Percentiles rank a stretch among this genome's conserved stretches.
Evolutionary conservation across 2,113 vertebrate species (phyloP).

Genomic region (Ptilonorhynchus violaceus): DNA sequence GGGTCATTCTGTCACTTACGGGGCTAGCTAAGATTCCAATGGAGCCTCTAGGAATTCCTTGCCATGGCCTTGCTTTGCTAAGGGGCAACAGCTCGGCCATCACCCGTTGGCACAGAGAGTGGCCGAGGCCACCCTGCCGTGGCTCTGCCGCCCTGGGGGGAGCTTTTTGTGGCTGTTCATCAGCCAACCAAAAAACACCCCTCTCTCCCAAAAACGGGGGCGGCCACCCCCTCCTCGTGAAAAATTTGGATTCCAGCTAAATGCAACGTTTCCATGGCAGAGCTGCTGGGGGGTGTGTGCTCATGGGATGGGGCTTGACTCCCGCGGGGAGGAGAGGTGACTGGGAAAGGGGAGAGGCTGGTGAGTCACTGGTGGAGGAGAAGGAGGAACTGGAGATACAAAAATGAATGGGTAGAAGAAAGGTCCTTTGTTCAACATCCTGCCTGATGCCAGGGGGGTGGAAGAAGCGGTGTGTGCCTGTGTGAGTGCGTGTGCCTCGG

Average conservation of each 20-base stretch:
- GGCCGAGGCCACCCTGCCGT: fast-evolving
- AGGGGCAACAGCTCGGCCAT: not conserved
- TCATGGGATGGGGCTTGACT: not conserved
- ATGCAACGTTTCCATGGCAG: not conserved
- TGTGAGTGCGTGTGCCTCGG: not conserved
- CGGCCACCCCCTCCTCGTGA: not conserved
- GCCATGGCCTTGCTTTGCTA: not conserved
- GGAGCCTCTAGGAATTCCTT: not conserved
- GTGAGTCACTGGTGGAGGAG: not conserved
- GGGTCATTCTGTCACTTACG: not conserved
- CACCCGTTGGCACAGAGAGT: fast-evolving
- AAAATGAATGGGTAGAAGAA: not conserved
- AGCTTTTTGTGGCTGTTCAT: not conserved
- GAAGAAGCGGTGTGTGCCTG: not conserved
- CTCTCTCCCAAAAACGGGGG: not conserved
- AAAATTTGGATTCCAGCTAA: not conserved
- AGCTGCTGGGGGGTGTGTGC: not conserved
- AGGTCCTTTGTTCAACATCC: constrained; percentile 8
- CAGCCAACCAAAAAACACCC: not conserved
- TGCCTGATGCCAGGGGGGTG: not conserved
- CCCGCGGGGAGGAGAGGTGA: not conserved
- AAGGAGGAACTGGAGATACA: not conserved
- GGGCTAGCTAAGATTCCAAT: not conserved
- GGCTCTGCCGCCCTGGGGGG: not conserved
- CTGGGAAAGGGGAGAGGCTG: constrained; percentile 7